Evolutionary conservation across 2,113 vertebrate genomes (phyloP).

Genomic region (Poecile atricapillus): DNA sequence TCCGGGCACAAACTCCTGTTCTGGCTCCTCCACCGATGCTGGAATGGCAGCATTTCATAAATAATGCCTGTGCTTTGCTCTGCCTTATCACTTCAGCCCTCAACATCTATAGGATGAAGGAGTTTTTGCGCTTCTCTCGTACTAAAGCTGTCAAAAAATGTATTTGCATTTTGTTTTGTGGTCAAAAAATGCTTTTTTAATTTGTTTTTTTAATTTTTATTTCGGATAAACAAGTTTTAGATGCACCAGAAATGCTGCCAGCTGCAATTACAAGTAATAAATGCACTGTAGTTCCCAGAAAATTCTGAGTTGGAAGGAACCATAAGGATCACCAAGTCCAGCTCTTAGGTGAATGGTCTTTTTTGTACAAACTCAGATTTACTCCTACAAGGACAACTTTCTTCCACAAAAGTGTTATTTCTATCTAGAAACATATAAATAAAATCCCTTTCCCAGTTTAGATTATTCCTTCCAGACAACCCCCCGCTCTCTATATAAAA

Average conservation of each 20-base stretch:
- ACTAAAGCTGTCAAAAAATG: background rate
- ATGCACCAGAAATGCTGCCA: background rate
- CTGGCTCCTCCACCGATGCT: background rate
- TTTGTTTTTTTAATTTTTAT: background rate
- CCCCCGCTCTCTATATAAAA: background rate
- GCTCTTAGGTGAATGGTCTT: background rate
- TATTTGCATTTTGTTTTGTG: background rate
- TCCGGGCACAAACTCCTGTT: background rate
- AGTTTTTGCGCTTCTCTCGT: background rate
- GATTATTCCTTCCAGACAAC: background rate
- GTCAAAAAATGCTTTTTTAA: background rate
- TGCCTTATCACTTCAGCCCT: background rate
- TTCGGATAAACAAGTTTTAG: background rate
- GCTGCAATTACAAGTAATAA: background rate
- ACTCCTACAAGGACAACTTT: background rate
- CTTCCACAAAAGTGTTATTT: background rate
- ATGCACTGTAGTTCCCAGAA: background rate
- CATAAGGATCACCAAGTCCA: background rate
- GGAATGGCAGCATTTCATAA: background rate
- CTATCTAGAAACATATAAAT: accelerated
- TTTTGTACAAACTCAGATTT: background rate
- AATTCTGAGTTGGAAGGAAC: background rate
- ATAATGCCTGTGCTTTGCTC: background rate
- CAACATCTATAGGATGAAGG: background rate
- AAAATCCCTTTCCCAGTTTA: background rate